phyloP scores from a whole-genome alignment of 2,888 invertebrate species.

The Stegophylla sp. region DNA sequence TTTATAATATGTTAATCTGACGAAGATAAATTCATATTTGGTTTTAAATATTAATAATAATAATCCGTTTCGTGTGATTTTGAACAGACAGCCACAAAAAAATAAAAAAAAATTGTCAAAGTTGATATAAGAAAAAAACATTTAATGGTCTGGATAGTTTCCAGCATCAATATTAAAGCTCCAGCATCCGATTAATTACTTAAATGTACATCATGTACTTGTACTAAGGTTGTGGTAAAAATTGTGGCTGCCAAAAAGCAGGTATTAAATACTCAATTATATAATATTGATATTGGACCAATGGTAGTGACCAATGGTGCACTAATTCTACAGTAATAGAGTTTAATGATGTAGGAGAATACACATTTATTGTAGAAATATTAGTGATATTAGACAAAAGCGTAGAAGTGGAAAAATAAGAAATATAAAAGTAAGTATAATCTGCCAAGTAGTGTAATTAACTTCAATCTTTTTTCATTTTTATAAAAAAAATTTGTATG shows the following conservation, averaged over 20 bases:
- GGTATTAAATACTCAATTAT: conserved; percentile 19
- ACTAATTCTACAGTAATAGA: conserved; percentile 23
- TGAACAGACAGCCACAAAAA: too few species aligned
- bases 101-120: too few species aligned
- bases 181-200: conserved; percentile 1
- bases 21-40: too few species aligned
- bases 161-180: conserved; percentile 15
- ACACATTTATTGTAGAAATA: background rate
- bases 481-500: background rate
- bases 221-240: background rate
- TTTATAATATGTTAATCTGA: too few species aligned
- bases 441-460: background rate
- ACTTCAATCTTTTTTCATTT: background rate
- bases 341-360: background rate
- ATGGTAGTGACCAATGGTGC: conserved; percentile 19
- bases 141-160: too few species aligned
- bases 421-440: background rate
- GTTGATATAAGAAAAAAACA: too few species aligned
- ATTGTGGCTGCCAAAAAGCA: conserved; percentile 29
- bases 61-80: too few species aligned
- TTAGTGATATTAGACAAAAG: background rate
- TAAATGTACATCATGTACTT: conserved; percentile 34
- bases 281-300: too few species aligned
- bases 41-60: too few species aligned
- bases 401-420: background rate